phyloP scores from a whole-genome alignment of 1,140 invertebrate species.

The Pseudomyrmex dendroicus region DNA sequence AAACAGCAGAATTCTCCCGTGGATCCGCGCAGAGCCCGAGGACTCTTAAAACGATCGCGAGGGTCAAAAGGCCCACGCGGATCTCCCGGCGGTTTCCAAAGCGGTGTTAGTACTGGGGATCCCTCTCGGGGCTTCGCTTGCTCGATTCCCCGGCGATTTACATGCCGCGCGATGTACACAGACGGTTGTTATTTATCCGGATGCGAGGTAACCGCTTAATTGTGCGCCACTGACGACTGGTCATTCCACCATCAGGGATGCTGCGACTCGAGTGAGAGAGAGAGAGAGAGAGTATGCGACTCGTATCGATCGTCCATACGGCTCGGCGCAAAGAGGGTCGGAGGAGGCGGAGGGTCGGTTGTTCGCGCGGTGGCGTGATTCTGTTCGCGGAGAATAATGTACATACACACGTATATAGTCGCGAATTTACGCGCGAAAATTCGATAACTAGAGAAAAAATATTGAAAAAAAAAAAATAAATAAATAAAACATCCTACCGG shows the following conservation, averaged over 20 bases:
- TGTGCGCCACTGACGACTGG: conserved; percentile 54
- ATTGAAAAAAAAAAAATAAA: too few relatives aligned
- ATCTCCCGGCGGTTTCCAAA: background rate
- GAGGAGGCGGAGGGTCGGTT: conserved; percentile 57
- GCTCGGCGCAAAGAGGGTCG: conserved; percentile 40
- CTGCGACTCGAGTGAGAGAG: conserved; percentile 33
- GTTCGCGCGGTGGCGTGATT: conserved; percentile 39
- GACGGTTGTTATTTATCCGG: conserved; percentile 39
- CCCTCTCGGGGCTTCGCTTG: background rate
- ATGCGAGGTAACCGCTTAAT: conserved; percentile 34
- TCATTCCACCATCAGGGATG: conserved; percentile 69
- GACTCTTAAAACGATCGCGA: background rate
- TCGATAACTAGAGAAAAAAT: too few relatives aligned
- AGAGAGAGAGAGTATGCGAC: conserved; percentile 42
- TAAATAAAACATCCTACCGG: too few relatives aligned
- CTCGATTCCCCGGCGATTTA: background rate
- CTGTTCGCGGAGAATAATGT: conserved; percentile 15
- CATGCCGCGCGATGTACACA: background rate
- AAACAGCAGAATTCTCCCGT: too few relatives aligned
- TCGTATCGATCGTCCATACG: conserved; percentile 67
- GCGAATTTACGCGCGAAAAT: too few relatives aligned
- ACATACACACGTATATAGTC: background rate
- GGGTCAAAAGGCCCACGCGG: background rate
- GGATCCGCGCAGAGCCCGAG: too few relatives aligned
- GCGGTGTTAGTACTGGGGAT: background rate